Evolutionary conservation across 2,888 invertebrate species (phyloP).

Genomic region (Onchidella celtica): DNA sequence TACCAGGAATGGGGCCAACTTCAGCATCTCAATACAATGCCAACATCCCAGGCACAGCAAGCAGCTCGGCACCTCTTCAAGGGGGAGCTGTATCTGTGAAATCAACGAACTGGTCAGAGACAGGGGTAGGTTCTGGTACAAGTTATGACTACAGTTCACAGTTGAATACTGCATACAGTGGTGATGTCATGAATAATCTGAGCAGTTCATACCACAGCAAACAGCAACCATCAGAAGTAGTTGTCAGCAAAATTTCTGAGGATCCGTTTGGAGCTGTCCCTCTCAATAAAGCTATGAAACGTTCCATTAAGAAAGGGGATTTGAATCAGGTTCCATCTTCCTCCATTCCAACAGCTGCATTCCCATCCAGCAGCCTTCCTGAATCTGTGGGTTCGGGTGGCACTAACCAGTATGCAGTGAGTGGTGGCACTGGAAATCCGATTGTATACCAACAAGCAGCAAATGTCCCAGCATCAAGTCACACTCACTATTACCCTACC

Average conservation of each 20-base stretch:
- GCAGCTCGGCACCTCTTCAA: slow-evolving; percentile 23
- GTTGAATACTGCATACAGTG: background rate
- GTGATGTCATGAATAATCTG: background rate
- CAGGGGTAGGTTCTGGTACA: slow-evolving; percentile 2
- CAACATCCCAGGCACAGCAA: slow-evolving; percentile 11
- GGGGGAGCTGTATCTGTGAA: slow-evolving; percentile 31
- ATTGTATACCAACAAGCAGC: background rate
- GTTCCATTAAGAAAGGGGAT: slow-evolving; percentile 33
- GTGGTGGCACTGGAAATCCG: background rate
- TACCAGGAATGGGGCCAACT: background rate
- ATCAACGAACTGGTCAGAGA: slow-evolving; percentile 10
- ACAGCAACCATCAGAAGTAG: slow-evolving; percentile 6
- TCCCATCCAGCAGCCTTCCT: slow-evolving; percentile 3
- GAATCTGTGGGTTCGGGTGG: background rate
- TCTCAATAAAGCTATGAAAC: slow-evolving; percentile 57
- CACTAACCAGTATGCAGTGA: slow-evolving; percentile 8
- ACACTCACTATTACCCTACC: background rate
- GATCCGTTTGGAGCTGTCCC: slow-evolving; percentile 73
- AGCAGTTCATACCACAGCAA: too few species aligned
- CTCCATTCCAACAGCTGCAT: background rate
- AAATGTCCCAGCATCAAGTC: background rate
- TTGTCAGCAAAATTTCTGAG: slow-evolving; percentile 36
- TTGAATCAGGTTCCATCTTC: slow-evolving; percentile 16
- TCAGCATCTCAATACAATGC: slow-evolving; percentile 2
- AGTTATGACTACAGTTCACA: slow-evolving; percentile 22